A percentile compares a stretch with the other conserved stretches of the same genome.
These are phyloP conservation scores for Ceratothoa steindachneri DNA, from an alignment of 2,888 invertebrate genomes.

Conservation along the genomic window DNA sequence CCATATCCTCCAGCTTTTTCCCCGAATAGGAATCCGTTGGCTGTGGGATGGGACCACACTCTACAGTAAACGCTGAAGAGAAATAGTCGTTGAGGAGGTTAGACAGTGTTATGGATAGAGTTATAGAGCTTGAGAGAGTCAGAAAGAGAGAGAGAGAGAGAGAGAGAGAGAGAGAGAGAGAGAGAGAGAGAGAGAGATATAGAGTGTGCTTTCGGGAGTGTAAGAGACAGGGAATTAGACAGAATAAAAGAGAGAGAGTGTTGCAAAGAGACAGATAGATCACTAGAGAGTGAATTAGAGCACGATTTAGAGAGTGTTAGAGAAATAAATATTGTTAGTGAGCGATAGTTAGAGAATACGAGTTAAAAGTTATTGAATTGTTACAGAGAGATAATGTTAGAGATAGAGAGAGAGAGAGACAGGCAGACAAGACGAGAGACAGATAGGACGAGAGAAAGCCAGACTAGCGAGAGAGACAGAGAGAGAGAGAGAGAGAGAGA, in stretches of 20 bases:
- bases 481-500: constrained; percentile 1
- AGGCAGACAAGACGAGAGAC: not conserved
- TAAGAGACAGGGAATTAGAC: not conserved
- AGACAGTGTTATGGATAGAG: not conserved
- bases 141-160: not conserved
- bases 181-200: not conserved
- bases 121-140: not conserved
- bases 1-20: too few species aligned
- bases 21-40: too few species aligned
- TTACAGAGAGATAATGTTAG: not conserved
- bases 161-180: not conserved
- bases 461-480: not conserved
- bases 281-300: not conserved
- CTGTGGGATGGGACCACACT: too few species aligned
- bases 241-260: not conserved
- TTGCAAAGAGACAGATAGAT: not conserved
- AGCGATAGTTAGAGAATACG: constrained; percentile 22
- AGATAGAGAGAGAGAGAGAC: constrained; percentile 4
- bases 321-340: not conserved
- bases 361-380: too few species aligned
- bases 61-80: too few species aligned
- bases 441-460: not conserved
- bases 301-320: not conserved
- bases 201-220: too few species aligned
- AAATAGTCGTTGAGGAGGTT: not conserved